These are phyloP conservation scores for Enteromius paludinosus DNA, from an alignment of 2,797 vertebrate species.

Conservation along the genomic window DNA sequence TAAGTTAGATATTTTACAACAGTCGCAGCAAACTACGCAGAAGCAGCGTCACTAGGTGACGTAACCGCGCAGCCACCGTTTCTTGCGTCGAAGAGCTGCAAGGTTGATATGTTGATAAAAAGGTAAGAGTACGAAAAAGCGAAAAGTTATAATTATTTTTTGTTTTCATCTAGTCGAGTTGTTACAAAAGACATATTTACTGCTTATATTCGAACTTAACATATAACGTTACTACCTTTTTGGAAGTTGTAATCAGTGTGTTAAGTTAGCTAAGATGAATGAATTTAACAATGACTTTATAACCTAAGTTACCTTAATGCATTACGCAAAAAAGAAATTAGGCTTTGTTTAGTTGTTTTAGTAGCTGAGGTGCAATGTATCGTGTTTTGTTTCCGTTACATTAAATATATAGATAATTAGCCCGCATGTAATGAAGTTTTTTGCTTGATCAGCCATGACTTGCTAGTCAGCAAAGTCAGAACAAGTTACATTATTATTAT, in stretches of 20 bases:
- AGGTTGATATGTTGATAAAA: neutral
- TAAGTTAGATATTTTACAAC: neutral
- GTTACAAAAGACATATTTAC: neutral
- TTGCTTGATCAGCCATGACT: neutral
- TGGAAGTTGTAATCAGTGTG: neutral
- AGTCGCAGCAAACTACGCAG: neutral
- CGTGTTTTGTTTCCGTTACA: neutral
- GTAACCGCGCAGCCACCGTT: neutral
- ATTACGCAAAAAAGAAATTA: neutral
- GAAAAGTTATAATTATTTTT: neutral
- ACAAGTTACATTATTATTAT: neutral
- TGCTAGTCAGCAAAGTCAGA: neutral
- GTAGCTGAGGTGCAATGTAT: neutral
- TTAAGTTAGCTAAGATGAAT: neutral
- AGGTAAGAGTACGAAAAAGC: neutral
- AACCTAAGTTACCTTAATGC: neutral
- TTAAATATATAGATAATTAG: neutral
- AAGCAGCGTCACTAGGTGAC: neutral
- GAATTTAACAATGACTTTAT: neutral
- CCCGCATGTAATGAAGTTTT: neutral
- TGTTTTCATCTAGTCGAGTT: neutral
- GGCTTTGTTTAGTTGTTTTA: neutral
- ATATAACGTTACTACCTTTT: constrained; percentile 37
- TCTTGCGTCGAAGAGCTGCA: no score
- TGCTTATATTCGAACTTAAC: neutral